A percentile compares a stretch with the other conserved stretches of the same genome.
Conservation (phyloP, 2,113 vertebrate genomes). For the Mugil cephalus region DNA sequence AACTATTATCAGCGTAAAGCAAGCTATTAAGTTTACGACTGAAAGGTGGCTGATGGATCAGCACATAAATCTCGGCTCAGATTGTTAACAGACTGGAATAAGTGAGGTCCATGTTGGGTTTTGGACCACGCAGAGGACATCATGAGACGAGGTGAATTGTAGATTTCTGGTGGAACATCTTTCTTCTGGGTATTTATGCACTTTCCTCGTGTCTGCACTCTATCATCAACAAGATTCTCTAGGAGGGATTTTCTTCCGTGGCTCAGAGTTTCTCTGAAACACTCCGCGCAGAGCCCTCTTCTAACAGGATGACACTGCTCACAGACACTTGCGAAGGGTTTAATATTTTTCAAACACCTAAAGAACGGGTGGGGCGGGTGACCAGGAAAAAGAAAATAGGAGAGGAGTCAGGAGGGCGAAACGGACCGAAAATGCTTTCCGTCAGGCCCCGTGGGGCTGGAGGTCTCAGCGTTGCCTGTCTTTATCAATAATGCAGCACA, state of each 20-base stretch:
- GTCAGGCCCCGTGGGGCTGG: slow-evolving; percentile 31
- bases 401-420: slow-evolving; percentile 20
- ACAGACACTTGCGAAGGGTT: slow-evolving; percentile 30
- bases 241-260: slow-evolving; percentile 32
- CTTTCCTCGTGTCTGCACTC: neutral
- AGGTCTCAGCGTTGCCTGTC: slow-evolving; percentile 50
- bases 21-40: neutral
- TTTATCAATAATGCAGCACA: slow-evolving; percentile 79
- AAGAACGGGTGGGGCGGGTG: neutral
- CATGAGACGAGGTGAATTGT: neutral
- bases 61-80: too few species aligned
- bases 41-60: neutral
- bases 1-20: neutral
- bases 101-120: neutral
- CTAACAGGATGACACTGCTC: slow-evolving; percentile 17
- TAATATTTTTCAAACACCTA: slow-evolving; percentile 50
- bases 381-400: slow-evolving; percentile 14
- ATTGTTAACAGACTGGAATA: too few species aligned
- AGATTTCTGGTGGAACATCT: too few species aligned
- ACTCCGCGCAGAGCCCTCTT: slow-evolving; percentile 24
- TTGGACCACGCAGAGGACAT: too few species aligned
- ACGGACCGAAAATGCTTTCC: slow-evolving; percentile 40
- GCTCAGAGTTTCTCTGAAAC: slow-evolving; percentile 27
- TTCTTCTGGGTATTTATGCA: neutral
- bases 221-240: slow-evolving; percentile 36